Base-by-base conservation (phyloP, 2,888 invertebrate genomes). In the Copidosoma aretas region DNA sequence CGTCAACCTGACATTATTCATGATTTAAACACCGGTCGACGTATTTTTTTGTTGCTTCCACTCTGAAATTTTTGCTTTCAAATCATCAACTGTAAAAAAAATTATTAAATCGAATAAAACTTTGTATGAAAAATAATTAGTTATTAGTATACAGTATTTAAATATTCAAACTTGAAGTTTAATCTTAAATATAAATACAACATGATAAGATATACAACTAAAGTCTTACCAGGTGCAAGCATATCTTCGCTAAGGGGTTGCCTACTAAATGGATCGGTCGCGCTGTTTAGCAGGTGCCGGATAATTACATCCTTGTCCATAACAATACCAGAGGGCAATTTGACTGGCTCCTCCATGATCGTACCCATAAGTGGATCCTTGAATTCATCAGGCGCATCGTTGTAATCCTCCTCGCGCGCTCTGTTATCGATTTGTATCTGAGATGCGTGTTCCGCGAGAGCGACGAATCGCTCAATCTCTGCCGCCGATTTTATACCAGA, bases 321-420 rank as follows among this genome's bases (percentile, higher is more conserved):
- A 25, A 97, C 89, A 77, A 81, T 85, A 71, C 96, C 95, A 71
- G 95, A 94, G 1, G 97, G 97, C 78, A 98, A 86, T 72, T 91
- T 86, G 14, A 98, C 98, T 14, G 98, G 98, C 85, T 98, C 97
- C 10, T 91, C 91, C 97, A 98, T 98, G 61, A 98, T 86, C 0
- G 97, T 97, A 83, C 97, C 97, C 98, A 98, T 98, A 46, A 98
- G 87, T 0, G 97, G 97, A 86, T 98, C 98, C 84, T 92, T 91
- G 84, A 97, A 98, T 84, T 97, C 97, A 77, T 97, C 97, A 0
- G 98, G 97, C 49, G 97, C 96, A 84, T 97, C 97, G 24, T 94
- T 95, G 82, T 91, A 93, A 85, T 97, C 97, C 76, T 96, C 93
- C 79, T 96, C 97, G 73, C 91, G 90, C 78, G 93, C 91, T 83